Evolutionary conservation across 2,113 vertebrate species (phyloP), one percentile per base, ranked within the genome.

Genomic region (Tetrao urogallus): DNA sequence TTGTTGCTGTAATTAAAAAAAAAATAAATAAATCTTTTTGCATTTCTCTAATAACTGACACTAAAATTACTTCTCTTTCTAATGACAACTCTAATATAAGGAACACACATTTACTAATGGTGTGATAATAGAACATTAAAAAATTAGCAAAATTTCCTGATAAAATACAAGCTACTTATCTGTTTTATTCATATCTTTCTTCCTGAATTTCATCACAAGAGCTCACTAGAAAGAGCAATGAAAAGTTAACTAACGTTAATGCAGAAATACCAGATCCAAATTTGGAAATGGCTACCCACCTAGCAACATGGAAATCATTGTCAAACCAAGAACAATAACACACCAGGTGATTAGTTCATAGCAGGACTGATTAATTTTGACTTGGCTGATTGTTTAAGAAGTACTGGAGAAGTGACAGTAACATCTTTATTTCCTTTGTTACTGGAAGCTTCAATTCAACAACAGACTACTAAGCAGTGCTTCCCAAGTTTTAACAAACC

Each of bases 401-500:
- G 67, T 42, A 32, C 42, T 87, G 54, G 9, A 12, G 63, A 66
- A 56, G 67, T 88, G 72, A 25, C 72, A 90, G 50, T 82, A 78
- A 91, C 17, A 75, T 86, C 48, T 92, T 89, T 66, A 13, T 19
- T 89, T 75, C n/a, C 4, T 22, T 89, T 81, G 27, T 78, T 92
- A 75, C 38, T 78, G 67, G 54, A 86, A 70, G 22, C 17, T 94
- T 95, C 89, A 61, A 22, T 93, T 95, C 95, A 85, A 90, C 93
- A 96, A 76, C 7, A 74, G 71, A 93, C 72, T 18, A 22, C 36
- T 15, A 83, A 21, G 12, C 66, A 89, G 48, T 36, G 38, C 69
- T 89, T 88, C 64, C 77, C 32, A 75, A 81, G 32, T 5, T n/a
- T 40, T 79, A 77, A 64, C 60, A 82, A 90, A 76, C 45, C 27